These are phyloP conservation scores for Augochlorella aurata DNA, from an alignment of 2,888 invertebrate genomes.

Conservation along the genomic window DNA sequence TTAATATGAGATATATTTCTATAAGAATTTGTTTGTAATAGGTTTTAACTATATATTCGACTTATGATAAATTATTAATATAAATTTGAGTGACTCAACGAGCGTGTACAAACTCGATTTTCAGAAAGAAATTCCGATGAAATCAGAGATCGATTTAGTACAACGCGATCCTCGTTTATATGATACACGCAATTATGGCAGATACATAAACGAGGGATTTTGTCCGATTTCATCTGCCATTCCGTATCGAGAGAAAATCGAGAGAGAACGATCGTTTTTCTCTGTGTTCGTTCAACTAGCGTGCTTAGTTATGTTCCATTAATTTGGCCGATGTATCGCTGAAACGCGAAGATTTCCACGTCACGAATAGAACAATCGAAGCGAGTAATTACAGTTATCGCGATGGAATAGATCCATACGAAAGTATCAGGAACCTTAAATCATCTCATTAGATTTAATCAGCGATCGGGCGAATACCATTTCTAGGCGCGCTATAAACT, in stretches of 20 bases:
- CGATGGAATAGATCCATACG: slow-evolving; percentile 37
- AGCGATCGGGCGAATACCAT: slow-evolving; percentile 7
- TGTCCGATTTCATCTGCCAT: slow-evolving; percentile 3
- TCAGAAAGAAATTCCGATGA: background rate
- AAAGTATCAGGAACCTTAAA: slow-evolving; percentile 37
- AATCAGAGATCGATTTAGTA: background rate
- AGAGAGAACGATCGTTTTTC: slow-evolving; percentile 45
- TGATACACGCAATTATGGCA: background rate
- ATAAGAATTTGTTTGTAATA: no score
- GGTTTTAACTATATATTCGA: no score
- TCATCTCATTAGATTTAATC: slow-evolving; percentile 34
- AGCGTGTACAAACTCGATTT: background rate
- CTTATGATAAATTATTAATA: no score
- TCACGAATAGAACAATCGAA: slow-evolving; percentile 50
- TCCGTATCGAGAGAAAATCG: slow-evolving; percentile 23
- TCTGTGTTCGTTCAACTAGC: slow-evolving; percentile 18
- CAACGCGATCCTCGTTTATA: background rate
- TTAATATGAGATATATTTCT: no score
- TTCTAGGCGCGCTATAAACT: background rate
- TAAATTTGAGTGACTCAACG: background rate
- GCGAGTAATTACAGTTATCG: slow-evolving; percentile 52
- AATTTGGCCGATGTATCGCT: slow-evolving; percentile 47
- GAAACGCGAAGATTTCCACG: slow-evolving; percentile 42
- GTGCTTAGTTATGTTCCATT: slow-evolving; percentile 56
- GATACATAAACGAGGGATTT: background rate